Evolutionary conservation across 2,797 vertebrate species (phyloP).

Genomic region (Sebastes umbrosus): DNA sequence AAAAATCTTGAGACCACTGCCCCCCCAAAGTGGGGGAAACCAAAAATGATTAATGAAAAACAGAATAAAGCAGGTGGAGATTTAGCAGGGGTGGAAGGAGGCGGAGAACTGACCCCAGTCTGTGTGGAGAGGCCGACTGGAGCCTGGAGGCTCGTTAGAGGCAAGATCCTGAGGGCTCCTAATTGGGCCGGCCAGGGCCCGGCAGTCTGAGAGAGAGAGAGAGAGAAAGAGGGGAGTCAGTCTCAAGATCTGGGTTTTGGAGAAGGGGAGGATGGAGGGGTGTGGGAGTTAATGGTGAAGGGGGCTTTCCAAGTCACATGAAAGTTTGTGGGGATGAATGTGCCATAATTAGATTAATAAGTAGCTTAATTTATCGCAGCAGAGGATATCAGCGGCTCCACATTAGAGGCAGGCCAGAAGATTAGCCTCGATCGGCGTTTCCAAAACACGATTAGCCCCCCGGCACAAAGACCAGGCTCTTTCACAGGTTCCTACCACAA

Average conservation of each 20-base stretch:
- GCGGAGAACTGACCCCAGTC: conserved; percentile 50
- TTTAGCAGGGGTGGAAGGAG: conserved; percentile 4
- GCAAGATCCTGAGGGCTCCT: conserved; percentile 91
- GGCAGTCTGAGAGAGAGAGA: conserved; percentile 68
- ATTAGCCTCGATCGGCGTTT: conserved; percentile 93
- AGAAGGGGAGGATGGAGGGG: conserved; percentile 70
- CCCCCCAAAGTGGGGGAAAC: not conserved
- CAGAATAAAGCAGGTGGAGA: conserved; percentile 53
- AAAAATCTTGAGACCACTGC: not conserved
- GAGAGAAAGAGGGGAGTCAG: conserved; percentile 73
- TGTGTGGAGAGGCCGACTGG: conserved; percentile 79
- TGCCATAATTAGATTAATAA: conserved; percentile 99
- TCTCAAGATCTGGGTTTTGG: conserved; percentile 69
- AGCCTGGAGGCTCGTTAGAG: conserved; percentile 88
- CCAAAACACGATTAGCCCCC: conserved; percentile 96
- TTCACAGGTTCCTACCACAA: conserved; percentile 87
- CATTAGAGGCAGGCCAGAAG: conserved; percentile 95
- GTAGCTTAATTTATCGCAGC: conserved; percentile 99
- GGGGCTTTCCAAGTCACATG: conserved; percentile 98
- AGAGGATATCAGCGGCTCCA: conserved; percentile 97
- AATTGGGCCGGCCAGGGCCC: conserved; percentile 93
- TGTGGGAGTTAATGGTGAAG: conserved; percentile 88
- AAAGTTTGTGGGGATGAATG: conserved; percentile 97
- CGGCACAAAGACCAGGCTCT: conserved; percentile 87
- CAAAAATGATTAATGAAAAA: conserved; percentile 23